Evolutionary conservation across 2,888 invertebrate genomes (phyloP).

Genomic region (Campopleginae sp.): DNA sequence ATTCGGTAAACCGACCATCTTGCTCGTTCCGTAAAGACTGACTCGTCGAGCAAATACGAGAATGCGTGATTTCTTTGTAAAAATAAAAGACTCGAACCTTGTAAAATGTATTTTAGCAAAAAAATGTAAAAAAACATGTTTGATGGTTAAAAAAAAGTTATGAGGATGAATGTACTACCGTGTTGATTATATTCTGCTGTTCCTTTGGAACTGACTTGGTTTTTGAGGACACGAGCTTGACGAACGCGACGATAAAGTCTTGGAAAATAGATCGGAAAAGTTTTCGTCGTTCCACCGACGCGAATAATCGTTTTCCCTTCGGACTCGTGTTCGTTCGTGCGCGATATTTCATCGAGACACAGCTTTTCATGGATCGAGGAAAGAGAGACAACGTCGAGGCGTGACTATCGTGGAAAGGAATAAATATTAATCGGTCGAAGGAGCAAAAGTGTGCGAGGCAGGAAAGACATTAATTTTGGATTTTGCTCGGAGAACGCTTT

Average conservation of each 20-base stretch:
- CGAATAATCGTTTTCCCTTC: slow-evolving; percentile 31
- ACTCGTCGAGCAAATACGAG: neutral
- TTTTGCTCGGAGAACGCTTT: slow-evolving; percentile 14
- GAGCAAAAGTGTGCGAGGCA: neutral
- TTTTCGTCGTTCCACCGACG: slow-evolving; percentile 63
- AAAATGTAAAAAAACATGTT: slow-evolving; percentile 73
- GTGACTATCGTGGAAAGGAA: slow-evolving; percentile 49
- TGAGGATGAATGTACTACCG: neutral
- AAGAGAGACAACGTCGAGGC: slow-evolving; percentile 51
- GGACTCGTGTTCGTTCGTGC: neutral
- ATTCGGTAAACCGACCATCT: slow-evolving; percentile 39
- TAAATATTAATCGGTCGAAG: slow-evolving; percentile 43
- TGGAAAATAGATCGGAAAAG: neutral
- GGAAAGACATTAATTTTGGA: slow-evolving; percentile 7
- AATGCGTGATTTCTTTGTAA: slow-evolving; percentile 63
- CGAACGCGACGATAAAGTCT: neutral
- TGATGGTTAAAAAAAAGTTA: neutral
- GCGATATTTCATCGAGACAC: slow-evolving; percentile 17
- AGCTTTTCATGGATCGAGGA: slow-evolving; percentile 9
- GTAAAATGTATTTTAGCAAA: slow-evolving; percentile 81
- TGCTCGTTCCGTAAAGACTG: slow-evolving; percentile 21
- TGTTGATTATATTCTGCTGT: neutral
- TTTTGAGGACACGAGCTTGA: neutral
- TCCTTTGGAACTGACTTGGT: neutral
- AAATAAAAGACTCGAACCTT: slow-evolving; percentile 76